Evolutionary conservation across 2,797 vertebrate genomes (phyloP).

Genomic region (Euthynnus affinis): DNA sequence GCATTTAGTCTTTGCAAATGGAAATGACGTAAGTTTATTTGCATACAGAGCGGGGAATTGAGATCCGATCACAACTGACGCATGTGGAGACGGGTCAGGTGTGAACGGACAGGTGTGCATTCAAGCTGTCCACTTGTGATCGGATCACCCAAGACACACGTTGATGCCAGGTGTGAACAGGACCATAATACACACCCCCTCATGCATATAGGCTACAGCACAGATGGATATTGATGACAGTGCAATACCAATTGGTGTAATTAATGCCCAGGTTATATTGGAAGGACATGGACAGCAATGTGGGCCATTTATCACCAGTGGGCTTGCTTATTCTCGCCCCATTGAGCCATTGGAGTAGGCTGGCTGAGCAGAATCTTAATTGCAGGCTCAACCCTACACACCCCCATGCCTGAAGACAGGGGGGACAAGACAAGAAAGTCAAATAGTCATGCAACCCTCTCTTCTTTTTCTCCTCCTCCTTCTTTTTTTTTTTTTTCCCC

Average conservation of each 20-base stretch:
- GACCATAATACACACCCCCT: not conserved
- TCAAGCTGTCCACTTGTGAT: no score
- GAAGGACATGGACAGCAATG: slow-evolving; percentile 78
- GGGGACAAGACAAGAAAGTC: slow-evolving; percentile 67
- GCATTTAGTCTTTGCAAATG: no score
- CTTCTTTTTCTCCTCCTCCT: slow-evolving; percentile 19
- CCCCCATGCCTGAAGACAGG: slow-evolving; percentile 45
- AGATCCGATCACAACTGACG: no score
- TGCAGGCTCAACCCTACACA: slow-evolving; percentile 57
- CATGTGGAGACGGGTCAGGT: no score
- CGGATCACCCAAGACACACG: no score
- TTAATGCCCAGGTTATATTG: slow-evolving; percentile 85
- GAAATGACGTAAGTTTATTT: no score
- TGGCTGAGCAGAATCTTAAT: slow-evolving; percentile 84
- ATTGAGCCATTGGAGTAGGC: slow-evolving; percentile 79
- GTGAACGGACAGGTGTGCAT: no score
- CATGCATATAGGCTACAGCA: slow-evolving; percentile 26
- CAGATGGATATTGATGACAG: slow-evolving; percentile 84
- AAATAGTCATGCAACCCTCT: slow-evolving; percentile 53
- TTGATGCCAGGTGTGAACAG: no score
- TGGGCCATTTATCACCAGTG: slow-evolving; percentile 84
- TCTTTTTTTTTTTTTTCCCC: slow-evolving; percentile 25
- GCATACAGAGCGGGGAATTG: no score
- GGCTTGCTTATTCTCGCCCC: slow-evolving; percentile 78
- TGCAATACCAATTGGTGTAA: slow-evolving; percentile 85